Percentiles rank a stretch among this genome's conserved stretches.
Conservation (phyloP, 2,888 invertebrate species). For the Helicoverpa assulta region DNA sequence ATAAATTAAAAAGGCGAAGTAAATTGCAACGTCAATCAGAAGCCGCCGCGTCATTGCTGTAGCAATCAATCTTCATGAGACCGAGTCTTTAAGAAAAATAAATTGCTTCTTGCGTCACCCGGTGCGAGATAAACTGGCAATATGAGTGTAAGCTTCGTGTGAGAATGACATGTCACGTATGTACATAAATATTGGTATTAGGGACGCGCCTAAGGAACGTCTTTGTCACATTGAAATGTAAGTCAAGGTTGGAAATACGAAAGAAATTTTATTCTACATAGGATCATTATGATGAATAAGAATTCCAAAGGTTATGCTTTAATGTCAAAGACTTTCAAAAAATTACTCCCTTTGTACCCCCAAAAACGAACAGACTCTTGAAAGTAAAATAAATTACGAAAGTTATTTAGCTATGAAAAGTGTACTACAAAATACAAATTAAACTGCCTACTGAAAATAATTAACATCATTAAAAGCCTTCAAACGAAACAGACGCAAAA, state of each 20-base stretch:
- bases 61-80: slow-evolving; percentile 86
- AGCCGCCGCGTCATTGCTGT: slow-evolving; percentile 75
- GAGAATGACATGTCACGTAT: slow-evolving; percentile 65
- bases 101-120: slow-evolving; percentile 77
- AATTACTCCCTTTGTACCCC: no score
- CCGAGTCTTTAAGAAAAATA: slow-evolving; percentile 84
- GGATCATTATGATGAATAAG: neutral
- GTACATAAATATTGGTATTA: slow-evolving; percentile 63
- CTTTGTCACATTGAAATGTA: slow-evolving; percentile 16
- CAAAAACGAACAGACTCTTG: neutral
- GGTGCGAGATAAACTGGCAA: slow-evolving; percentile 72
- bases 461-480: neutral
- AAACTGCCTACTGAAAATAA: neutral
- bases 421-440: neutral
- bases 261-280: neutral
- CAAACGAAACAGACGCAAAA: slow-evolving; percentile 7
- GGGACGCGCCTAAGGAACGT: slow-evolving; percentile 23
- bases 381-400: neutral
- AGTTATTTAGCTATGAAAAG: neutral
- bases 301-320: neutral
- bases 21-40: slow-evolving; percentile 88
- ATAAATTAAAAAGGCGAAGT: slow-evolving; percentile 86
- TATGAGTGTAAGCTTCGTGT: slow-evolving; percentile 62
- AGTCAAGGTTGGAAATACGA: neutral
- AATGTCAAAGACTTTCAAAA: no score